Conservation (phyloP, 2,888 invertebrate species). For the Actias luna region DNA sequence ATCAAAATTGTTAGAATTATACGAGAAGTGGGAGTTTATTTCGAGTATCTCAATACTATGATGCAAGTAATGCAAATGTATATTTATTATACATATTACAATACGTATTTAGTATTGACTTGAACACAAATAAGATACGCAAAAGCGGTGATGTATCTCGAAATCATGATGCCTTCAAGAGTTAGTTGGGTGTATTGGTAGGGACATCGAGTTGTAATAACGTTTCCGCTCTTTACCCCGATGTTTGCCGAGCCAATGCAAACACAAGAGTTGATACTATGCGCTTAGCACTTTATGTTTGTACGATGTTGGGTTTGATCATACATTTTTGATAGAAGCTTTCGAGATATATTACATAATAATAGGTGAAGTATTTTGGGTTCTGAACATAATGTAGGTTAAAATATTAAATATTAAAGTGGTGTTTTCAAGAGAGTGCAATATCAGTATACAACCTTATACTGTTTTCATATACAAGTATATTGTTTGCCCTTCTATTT, state of each 20-base stretch:
- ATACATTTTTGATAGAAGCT: slow-evolving; percentile 39
- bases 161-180: slow-evolving; percentile 4
- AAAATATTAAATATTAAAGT: slow-evolving; percentile 2
- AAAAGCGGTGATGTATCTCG: slow-evolving; percentile 29
- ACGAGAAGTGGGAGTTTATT: slow-evolving; percentile 48
- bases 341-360: slow-evolving; percentile 22
- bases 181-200: slow-evolving; percentile 29
- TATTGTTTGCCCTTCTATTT: no score
- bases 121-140: rapidly evolving
- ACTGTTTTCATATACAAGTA: no score
- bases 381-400: slow-evolving; percentile 3
- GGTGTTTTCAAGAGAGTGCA: neutral
- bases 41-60: slow-evolving; percentile 37
- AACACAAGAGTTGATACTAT: slow-evolving; percentile 58
- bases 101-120: slow-evolving; percentile 19
- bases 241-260: slow-evolving; percentile 69
- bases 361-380: slow-evolving; percentile 12
- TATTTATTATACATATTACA: slow-evolving; percentile 15
- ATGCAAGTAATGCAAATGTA: neutral
- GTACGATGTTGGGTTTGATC: slow-evolving; percentile 39
- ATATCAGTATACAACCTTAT: no score
- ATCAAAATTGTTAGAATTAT: slow-evolving; percentile 54
- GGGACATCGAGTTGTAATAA: slow-evolving; percentile 60
- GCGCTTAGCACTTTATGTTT: slow-evolving; percentile 44
- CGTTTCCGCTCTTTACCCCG: slow-evolving; percentile 71